Base-by-base conservation (phyloP, 2,797 vertebrate species). In the Paguma larvata region DNA sequence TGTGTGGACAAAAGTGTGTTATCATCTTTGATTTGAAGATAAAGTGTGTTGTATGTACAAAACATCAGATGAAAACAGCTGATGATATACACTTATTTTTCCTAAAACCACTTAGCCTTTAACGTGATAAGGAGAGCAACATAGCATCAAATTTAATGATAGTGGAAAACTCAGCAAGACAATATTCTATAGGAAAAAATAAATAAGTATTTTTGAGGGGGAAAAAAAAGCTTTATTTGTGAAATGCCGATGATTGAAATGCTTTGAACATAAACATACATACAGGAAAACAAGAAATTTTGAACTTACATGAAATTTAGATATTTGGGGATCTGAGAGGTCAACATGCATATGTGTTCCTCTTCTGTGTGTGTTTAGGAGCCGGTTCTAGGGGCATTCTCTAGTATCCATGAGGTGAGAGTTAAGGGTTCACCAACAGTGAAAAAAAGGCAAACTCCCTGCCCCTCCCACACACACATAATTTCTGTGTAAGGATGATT, bases 81-180 rank as follows among this genome's bases (percentile, higher is more conserved):
- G 32, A 90, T 86, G 13, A 5, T 59, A 38, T 92, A 1, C 5
- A 89, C 27, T 88, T 93, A 84, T 72, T 94, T 92, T 62, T n/a
- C 32, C 6, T 63, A 88, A 86, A 83, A 56, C 4, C 46, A 65
- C 34, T 92, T 95, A 72, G 2, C 30, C 11, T 89, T 97, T 90
- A 92, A 91, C 84, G 97, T 92, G n/a, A 79, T 32, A 93, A 85
- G 84, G 56, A 87, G 27, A 44, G 27, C 16, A 87, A 63, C 83
- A n/a, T 32, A 85, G 8, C 14, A 19, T 51, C 38, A 16, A 91
- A 70, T 96, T 65, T 83, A 85, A 41, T 67, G 7, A 77, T 53
- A 65, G 16, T 34, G 27, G 87, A 32, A 85, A 93, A 83, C 1
- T 90, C 56, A 83, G 21, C 93, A 56, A 30, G 34, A 83, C 46